These are phyloP conservation scores for Chymomyza fuscimana DNA, from an alignment of 2,888 invertebrate genomes.

Conservation along the genomic window DNA sequence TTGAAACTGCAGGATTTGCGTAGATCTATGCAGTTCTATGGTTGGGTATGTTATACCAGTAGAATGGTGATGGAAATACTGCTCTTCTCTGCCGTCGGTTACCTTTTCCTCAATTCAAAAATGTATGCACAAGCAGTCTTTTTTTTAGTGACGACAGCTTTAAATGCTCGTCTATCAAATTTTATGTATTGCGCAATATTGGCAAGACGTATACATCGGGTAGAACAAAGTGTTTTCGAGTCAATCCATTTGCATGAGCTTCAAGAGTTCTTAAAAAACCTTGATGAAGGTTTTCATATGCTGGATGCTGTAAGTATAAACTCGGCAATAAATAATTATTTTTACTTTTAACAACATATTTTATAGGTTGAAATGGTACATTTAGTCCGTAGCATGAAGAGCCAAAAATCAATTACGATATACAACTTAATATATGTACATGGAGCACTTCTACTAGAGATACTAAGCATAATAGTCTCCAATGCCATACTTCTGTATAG, in stretches of 20 bases:
- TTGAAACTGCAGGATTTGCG: not conserved
- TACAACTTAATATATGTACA: not conserved
- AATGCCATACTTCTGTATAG: not conserved
- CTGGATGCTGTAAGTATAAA: not conserved
- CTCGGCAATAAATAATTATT: not conserved
- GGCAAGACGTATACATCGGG: not conserved
- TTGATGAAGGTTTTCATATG: not conserved
- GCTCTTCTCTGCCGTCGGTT: not conserved
- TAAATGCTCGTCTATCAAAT: not conserved
- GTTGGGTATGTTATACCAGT: not conserved
- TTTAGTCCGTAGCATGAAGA: not conserved
- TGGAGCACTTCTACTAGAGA: not conserved
- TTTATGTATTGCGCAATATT: not conserved
- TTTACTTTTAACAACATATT: not conserved
- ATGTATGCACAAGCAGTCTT: too few species aligned
- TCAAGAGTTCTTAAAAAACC: not conserved
- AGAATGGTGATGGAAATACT: not conserved
- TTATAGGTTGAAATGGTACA: not conserved
- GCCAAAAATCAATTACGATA: not conserved
- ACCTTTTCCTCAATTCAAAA: too few species aligned
- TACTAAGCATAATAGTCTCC: not conserved
- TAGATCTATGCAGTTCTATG: not conserved
- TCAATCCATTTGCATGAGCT: not conserved
- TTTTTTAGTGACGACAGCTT: too few species aligned
- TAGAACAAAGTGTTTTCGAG: not conserved